phyloP scores from a whole-genome alignment of 2,113 vertebrate species.

The Heterochromis multidens region DNA sequence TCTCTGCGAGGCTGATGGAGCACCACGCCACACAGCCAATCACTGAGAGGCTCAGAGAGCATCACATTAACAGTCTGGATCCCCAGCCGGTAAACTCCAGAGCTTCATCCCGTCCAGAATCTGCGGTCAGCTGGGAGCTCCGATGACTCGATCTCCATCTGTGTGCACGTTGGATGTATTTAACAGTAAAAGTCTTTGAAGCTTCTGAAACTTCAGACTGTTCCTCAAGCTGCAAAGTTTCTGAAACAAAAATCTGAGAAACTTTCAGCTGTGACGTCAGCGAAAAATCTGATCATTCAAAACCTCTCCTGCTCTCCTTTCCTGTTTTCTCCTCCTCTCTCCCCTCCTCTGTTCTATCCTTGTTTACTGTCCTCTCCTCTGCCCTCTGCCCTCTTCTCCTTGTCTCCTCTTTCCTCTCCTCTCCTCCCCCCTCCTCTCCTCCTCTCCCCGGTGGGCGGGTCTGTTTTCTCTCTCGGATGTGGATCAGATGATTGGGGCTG shows the following conservation, averaged over 20 bases:
- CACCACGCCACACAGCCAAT: too few relatives aligned
- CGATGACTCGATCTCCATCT: neutral
- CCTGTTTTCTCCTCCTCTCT: neutral
- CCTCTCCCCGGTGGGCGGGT: neutral
- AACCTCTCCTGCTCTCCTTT: neutral
- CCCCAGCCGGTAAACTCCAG: too few relatives aligned
- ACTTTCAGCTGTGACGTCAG: neutral
- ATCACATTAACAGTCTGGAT: too few relatives aligned
- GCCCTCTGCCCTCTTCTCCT: too few relatives aligned
- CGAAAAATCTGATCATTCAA: neutral
- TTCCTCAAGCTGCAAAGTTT: too few relatives aligned
- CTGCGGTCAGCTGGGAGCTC: neutral
- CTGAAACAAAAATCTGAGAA: too few relatives aligned
- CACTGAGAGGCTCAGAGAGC: too few relatives aligned
- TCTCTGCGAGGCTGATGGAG: too few relatives aligned
- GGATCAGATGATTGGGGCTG: constrained; percentile 4
- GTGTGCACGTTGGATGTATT: neutral
- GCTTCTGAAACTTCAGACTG: too few relatives aligned
- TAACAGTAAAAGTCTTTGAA: neutral
- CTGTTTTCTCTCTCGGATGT: neutral
- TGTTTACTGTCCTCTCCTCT: too few relatives aligned
- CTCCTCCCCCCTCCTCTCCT: neutral
- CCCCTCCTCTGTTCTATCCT: neutral
- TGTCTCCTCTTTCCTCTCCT: neutral
- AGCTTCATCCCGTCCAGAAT: neutral